phyloP scores from a whole-genome alignment of 2,888 invertebrate species.

The Ectemnius lituratus region DNA sequence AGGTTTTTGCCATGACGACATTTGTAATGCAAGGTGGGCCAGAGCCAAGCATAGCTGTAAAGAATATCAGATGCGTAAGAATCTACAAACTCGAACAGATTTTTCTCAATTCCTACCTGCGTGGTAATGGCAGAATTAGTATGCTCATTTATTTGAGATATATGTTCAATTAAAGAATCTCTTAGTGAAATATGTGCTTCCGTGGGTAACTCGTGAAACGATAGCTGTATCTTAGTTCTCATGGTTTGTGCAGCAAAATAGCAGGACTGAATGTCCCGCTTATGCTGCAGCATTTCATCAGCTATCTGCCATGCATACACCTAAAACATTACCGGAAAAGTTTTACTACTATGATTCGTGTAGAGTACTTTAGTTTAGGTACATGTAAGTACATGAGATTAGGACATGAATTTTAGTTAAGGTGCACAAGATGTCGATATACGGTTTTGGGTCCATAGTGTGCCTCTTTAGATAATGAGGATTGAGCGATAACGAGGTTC shows the following conservation, averaged over 20 bases:
- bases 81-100: not conserved
- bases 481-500: not conserved
- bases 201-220: slow-evolving; percentile 93
- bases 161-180: slow-evolving; percentile 93
- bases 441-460: not conserved
- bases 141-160: slow-evolving; percentile 88
- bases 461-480: not conserved
- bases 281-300: slow-evolving; percentile 94
- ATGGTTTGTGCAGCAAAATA: slow-evolving; percentile 99
- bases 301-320: slow-evolving; percentile 98
- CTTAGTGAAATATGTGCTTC: slow-evolving; percentile 91
- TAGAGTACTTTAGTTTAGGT: no score
- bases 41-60: slow-evolving; percentile 90
- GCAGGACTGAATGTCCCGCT: slow-evolving; percentile 93
- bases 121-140: slow-evolving; percentile 92
- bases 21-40: slow-evolving; percentile 95
- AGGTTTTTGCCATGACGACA: slow-evolving; percentile 95
- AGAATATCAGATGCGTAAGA: slow-evolving; percentile 11
- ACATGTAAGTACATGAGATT: no score
- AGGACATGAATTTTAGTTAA: no score
- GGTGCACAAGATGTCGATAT: not conserved
- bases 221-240: slow-evolving; percentile 95
- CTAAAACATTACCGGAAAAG: slow-evolving; percentile 79
- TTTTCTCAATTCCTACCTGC: slow-evolving; percentile 79
- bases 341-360: no score